Conservation (phyloP, 2,888 invertebrate species). For the Melanargia galathea region DNA sequence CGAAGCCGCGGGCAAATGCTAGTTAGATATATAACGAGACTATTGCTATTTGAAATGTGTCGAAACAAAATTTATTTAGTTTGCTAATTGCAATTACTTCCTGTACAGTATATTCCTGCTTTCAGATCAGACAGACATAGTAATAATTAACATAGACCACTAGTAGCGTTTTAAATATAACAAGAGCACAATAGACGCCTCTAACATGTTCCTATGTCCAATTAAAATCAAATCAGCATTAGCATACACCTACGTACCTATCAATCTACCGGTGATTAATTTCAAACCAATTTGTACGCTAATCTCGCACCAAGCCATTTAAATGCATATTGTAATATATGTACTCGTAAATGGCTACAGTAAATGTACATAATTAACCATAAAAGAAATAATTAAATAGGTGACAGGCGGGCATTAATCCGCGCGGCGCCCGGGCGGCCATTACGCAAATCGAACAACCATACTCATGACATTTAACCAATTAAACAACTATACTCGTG, state of each 20-base stretch:
- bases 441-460: conserved; percentile 32
- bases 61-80: no score
- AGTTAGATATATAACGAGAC: no score
- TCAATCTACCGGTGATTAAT: conserved; percentile 19
- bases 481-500: conserved; percentile 24
- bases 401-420: conserved; percentile 32
- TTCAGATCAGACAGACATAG: no score
- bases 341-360: conserved; percentile 15
- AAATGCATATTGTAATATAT: conserved; percentile 14
- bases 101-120: no score
- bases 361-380: conserved; percentile 29
- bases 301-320: conserved; percentile 18
- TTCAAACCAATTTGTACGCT: conserved; percentile 26
- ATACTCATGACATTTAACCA: conserved; percentile 27
- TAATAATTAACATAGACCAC: not conserved
- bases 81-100: no score
- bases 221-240: conserved; percentile 14
- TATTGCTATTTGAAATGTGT: no score
- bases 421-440: conserved; percentile 33
- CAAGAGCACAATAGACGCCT: conserved; percentile 2
- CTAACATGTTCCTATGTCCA: not conserved
- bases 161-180: not conserved
- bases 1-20: no score
- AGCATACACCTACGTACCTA: conserved; percentile 13
- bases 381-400: conserved; percentile 31